Base-by-base conservation (phyloP, 2,888 invertebrate species). In the Dolichopus griseipennis region DNA sequence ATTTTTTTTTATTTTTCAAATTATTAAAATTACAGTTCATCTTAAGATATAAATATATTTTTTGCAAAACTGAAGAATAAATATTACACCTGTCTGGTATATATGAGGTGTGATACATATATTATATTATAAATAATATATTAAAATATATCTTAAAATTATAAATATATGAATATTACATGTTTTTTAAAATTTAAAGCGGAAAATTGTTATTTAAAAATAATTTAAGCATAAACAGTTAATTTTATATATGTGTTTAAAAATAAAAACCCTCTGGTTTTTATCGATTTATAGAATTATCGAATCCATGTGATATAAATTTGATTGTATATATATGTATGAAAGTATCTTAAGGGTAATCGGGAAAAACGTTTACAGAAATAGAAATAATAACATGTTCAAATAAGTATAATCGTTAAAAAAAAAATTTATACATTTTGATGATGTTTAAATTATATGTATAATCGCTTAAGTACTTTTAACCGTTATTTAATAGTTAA, bases 131-230 rank as follows among this genome's bases (percentile, higher is more conserved):
- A 52, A n/a, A 52, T 37, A 18, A 52, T 52, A 52, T 1, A 2
- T 3, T 4, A n/a, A n/a, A 18, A n/a, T 52, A 52, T 52, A n/a
- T 15, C 2, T 52, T 12, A 4, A 52, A 12, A 52, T 41, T 52
- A 52, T 52, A 52, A 18, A 52, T 52, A n/a, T 52, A 52, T 52
- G 52, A 52, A 52, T 52, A 52, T 52, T 52, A 52, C 18, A 18
- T n/a, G n/a, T n/a, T n/a, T n/a, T n/a, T 52, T 12, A 15, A 52
- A 52, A 52, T 52, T 52, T 52, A 52, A 52, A 52, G 52, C 15
- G 52, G 52, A 52, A 52, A 52, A 52, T 52, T 52, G n/a, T 52
- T 52, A 52, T 52, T 52, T 52, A 52, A 52, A 52, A 52, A 52
- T 52, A 52, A 52, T 52, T 5, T 6, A 52, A 18, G 52, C 18